Conservation (phyloP, 2,113 vertebrate species). For the Gnathonemus longibarbis region DNA sequence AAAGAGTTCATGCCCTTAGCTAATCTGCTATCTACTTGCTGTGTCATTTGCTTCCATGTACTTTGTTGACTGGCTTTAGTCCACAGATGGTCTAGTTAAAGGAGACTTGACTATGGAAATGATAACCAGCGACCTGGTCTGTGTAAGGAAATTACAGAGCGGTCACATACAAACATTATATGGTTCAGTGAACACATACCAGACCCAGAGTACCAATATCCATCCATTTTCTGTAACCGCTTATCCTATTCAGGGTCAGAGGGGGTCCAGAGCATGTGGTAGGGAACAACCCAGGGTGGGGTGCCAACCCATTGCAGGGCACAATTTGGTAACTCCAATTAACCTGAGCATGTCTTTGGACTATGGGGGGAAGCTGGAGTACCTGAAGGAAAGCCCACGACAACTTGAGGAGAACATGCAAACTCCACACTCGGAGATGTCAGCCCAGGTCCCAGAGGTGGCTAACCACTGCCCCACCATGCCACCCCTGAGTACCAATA, state of each 20-base stretch:
- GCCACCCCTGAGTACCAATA: not conserved
- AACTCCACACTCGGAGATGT: not conserved
- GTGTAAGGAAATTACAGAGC: not conserved
- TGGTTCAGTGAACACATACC: not conserved
- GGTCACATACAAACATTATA: slow-evolving; percentile 4
- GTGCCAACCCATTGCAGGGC: not conserved
- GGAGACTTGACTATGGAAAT: not conserved
- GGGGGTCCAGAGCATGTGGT: not conserved
- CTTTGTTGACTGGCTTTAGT: not conserved
- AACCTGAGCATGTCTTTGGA: not conserved
- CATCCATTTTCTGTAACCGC: not conserved
- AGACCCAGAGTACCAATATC: not conserved
- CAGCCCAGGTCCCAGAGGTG: not conserved
- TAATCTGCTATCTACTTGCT: not conserved
- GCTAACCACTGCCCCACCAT: not conserved
- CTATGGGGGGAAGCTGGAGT: not conserved
- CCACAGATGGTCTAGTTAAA: not conserved
- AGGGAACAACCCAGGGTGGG: not conserved
- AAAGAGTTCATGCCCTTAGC: not conserved
- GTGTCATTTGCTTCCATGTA: not conserved
- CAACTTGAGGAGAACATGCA: not conserved
- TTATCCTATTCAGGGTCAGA: not conserved
- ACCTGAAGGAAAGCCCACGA: not conserved
- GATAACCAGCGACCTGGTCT: not conserved
- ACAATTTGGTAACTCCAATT: not conserved